Percentiles rank a stretch among this genome's conserved stretches.
Evolutionary conservation across 2,888 invertebrate species (phyloP).

Genomic region (Heterodera filipjevi): DNA sequence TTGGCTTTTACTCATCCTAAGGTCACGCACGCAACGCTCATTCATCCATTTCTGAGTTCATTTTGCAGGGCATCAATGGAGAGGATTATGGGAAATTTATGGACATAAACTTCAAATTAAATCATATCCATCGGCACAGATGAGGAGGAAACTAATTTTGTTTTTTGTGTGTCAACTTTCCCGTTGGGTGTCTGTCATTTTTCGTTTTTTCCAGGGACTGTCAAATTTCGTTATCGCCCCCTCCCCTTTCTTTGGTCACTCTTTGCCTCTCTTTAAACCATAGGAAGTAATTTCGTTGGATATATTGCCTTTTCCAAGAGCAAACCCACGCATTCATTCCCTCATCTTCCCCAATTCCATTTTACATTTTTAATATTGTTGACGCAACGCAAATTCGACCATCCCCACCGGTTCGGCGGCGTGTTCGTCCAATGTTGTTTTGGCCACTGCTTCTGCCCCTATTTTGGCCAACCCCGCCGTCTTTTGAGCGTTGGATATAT

Average conservation of each 20-base stretch:
- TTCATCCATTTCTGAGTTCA: not conserved
- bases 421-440: too few relatives aligned
- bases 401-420: not conserved
- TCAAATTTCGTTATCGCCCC: not conserved
- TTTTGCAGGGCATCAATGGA: not conserved
- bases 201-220: not conserved
- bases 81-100: not conserved
- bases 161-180: not conserved
- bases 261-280: not conserved
- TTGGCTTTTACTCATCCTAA: not conserved
- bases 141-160: not conserved
- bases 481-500: too few relatives aligned
- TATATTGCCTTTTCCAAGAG: not conserved
- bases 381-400: not conserved
- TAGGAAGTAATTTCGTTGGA: not conserved
- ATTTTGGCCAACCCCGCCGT: too few relatives aligned
- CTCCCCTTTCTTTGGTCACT: not conserved
- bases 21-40: constrained; percentile 4
- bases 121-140: not conserved
- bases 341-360: not conserved
- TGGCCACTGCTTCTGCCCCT: too few relatives aligned
- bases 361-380: not conserved
- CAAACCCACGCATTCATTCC: not conserved
- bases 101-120: not conserved
- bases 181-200: not conserved